phyloP scores from a whole-genome alignment of 1,140 invertebrate species.

The Drosophila equinoxialis region DNA sequence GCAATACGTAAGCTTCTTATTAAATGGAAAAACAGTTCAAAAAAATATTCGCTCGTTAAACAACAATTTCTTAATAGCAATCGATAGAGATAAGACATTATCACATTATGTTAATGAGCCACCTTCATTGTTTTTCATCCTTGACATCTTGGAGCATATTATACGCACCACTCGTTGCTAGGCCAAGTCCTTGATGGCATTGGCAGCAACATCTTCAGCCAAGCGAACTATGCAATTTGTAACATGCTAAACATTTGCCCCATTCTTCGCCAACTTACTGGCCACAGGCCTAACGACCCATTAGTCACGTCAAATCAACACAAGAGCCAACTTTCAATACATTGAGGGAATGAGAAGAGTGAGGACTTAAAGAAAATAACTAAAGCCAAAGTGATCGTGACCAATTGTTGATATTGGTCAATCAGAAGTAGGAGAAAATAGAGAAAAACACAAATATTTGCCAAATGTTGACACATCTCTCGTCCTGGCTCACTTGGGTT shows the following conservation, averaged over 20 bases:
- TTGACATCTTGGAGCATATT: constrained; percentile 28
- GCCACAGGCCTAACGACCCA: constrained; percentile 68
- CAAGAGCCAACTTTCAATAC: constrained; percentile 46
- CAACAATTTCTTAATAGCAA: background rate
- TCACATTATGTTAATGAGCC: background rate
- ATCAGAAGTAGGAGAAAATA: constrained; percentile 20
- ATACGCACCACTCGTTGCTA: constrained; percentile 38
- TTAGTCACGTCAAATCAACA: constrained; percentile 80
- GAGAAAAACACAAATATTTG: constrained; percentile 8
- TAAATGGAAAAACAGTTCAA: too few species aligned
- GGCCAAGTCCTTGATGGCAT: constrained; percentile 34
- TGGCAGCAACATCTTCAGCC: constrained; percentile 22
- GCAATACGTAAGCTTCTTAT: too few species aligned
- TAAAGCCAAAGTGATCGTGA: constrained; percentile 74
- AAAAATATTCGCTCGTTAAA: background rate
- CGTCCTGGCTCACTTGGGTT: background rate
- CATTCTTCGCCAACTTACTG: constrained; percentile 15
- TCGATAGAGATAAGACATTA: background rate
- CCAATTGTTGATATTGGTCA: constrained; percentile 64
- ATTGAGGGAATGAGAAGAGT: constrained; percentile 40
- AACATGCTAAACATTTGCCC: constrained; percentile 25
- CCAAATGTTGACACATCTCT: background rate
- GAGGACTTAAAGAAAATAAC: constrained; percentile 42
- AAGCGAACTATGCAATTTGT: constrained; percentile 59
- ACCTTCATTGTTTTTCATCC: constrained; percentile 20